Base-by-base conservation (phyloP, 2,113 vertebrate genomes). In the Ophthalmolycus amberensis region DNA sequence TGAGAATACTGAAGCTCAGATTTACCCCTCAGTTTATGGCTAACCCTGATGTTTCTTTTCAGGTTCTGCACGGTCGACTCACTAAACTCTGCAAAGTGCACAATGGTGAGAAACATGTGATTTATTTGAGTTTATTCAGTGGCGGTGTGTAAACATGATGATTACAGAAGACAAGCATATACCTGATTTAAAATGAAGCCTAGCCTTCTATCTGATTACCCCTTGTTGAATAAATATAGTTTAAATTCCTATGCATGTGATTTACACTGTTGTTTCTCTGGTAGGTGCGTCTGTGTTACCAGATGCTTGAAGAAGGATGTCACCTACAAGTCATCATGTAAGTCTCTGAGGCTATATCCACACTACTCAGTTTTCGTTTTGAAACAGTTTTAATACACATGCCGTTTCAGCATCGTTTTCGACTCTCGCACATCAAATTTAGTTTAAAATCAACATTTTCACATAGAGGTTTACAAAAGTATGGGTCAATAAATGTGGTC, bases 131-230 rank as follows among this genome's bases (percentile, higher is more conserved):
- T 37, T 34, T 9, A 4, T 9, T 52, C 0, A 32, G 0, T 2
- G 5, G 0, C 65, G 6, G 50, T 74, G 27, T 59, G 0, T n/a
- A 52, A 70, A 37, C 6, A 12, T 93, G 92, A 93, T 91, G 91
- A 90, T 71, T 82, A 16, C 0, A 7, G 18, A 18, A 0, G 91
- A 92, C 92, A 93, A 94, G 93, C 92, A 94, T 94, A 94, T 94
- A 83, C 73, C 93, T 93, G 93, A 94, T 16, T 16, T 73, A 8
- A 0, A 38, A 71, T 94, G 94, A 94, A 92, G 94, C 27, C 79
- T n/a, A 85, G 1, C 37, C 64, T 91, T 82, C 0, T 56, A 80
- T 92, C 94, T 94, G 92, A 93, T 0, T 20, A 12, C 78, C 62
- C 38, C 1, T 0, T 1, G 5, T 1, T 12, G 0, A 27, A 1